These are phyloP conservation scores for Cephalotes varians DNA, from an alignment of 2,888 invertebrate species.

Conservation along the genomic window DNA sequence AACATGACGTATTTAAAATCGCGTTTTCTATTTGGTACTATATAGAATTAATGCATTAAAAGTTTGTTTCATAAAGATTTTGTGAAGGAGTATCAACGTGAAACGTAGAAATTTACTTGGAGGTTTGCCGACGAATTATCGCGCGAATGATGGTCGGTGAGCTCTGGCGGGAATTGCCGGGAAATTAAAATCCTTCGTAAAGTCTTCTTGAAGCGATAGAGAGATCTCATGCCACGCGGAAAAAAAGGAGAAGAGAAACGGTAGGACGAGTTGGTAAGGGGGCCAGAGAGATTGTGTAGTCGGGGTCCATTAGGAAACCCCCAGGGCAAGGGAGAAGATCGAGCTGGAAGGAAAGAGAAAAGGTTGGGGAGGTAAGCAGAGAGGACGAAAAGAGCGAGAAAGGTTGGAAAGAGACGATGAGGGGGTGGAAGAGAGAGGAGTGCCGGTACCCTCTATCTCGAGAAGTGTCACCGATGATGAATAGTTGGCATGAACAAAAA, in stretches of 20 bases:
- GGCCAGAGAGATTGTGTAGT: conserved; percentile 69
- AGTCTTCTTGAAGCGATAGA: conserved; percentile 69
- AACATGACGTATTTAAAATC: not conserved
- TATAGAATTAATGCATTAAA: not conserved
- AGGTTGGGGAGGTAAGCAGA: conserved; percentile 50
- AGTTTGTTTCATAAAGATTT: not conserved
- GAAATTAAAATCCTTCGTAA: conserved; percentile 80
- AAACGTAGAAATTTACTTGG: conserved; percentile 58
- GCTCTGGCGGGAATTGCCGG: conserved; percentile 59
- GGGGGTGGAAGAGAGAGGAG: conserved; percentile 64
- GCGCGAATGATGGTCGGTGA: conserved; percentile 28
- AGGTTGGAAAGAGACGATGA: conserved; percentile 47
- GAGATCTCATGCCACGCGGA: conserved; percentile 58
- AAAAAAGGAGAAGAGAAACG: conserved; percentile 59
- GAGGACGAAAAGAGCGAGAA: conserved; percentile 57
- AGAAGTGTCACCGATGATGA: conserved; percentile 86
- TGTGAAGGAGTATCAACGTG: conserved; percentile 5
- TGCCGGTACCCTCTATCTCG: conserved; percentile 83
- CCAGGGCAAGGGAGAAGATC: conserved; percentile 78
- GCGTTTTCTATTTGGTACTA: not conserved
- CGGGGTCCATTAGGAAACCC: conserved; percentile 84
- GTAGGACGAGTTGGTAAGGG: conserved; percentile 53
- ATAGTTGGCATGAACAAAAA: conserved; percentile 86
- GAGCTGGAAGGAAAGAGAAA: conserved; percentile 56
- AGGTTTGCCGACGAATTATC: conserved; percentile 63